Evolutionary conservation across 1,140 invertebrate species (phyloP).

Genomic region (Harpegnathos saltator): DNA sequence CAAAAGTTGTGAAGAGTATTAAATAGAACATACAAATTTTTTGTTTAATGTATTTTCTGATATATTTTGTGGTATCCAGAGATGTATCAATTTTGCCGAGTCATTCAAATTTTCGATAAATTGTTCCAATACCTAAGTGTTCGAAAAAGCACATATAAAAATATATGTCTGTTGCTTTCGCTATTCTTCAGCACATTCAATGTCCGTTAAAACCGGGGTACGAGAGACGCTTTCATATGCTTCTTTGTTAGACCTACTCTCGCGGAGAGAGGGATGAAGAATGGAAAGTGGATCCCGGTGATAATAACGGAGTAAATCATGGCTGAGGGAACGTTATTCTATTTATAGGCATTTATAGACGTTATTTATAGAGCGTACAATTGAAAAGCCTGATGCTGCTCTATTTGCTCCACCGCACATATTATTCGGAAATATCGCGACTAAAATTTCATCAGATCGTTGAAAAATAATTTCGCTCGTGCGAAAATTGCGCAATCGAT

Average conservation of each 20-base stretch:
- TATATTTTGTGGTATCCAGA: too few species aligned
- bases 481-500: background rate
- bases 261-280: slow-evolving; percentile 3
- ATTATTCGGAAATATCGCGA: background rate
- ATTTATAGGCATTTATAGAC: background rate
- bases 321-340: background rate
- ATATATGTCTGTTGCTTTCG: too few species aligned
- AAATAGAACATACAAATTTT: too few species aligned
- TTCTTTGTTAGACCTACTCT: background rate
- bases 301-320: slow-evolving; percentile 13
- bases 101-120: too few species aligned
- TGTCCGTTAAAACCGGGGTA: too few species aligned
- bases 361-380: background rate
- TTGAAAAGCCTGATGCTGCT: background rate
- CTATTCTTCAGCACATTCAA: too few species aligned
- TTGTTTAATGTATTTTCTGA: too few species aligned
- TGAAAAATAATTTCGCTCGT: background rate
- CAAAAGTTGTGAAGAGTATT: too few species aligned
- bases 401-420: background rate
- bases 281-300: background rate
- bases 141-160: too few species aligned
- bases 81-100: too few species aligned
- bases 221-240: too few species aligned
- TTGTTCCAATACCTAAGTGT: too few species aligned
- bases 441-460: background rate